Percentiles rank a stretch among this genome's conserved stretches.
Conservation (phyloP, 1,140 invertebrate genomes). For the Eulimnadia texana region DNA sequence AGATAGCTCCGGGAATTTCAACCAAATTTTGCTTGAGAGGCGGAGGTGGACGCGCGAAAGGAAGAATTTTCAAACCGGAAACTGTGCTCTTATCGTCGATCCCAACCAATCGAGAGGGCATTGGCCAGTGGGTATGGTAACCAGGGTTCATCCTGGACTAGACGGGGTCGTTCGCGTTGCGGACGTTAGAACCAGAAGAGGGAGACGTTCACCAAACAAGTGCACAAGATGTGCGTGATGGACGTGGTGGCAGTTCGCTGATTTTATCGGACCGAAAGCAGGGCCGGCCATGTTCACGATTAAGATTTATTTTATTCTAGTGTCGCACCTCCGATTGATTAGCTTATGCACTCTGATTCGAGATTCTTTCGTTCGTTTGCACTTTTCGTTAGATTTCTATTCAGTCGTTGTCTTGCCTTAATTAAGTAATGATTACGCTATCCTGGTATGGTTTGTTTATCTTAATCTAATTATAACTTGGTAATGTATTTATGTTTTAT, state of each 20-base stretch:
- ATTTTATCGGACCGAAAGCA: background rate
- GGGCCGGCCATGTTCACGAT: background rate
- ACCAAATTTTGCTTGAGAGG: background rate
- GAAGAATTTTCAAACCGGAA: background rate
- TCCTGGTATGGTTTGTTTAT: too few species aligned
- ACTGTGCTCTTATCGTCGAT: background rate
- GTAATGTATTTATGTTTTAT: too few species aligned
- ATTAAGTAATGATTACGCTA: too few species aligned
- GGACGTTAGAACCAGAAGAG: background rate
- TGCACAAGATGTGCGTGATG: background rate
- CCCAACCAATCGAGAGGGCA: background rate
- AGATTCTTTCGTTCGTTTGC: too few species aligned
- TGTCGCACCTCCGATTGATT: too few species aligned
- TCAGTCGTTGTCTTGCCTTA: too few species aligned
- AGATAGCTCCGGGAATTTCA: background rate
- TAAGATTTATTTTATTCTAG: background rate
- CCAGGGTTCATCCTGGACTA: background rate
- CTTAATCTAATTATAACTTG: too few species aligned
- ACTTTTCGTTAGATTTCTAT: too few species aligned
- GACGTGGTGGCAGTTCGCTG: background rate
- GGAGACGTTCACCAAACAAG: background rate
- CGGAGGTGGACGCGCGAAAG: background rate
- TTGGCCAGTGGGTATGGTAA: slow-evolving; percentile 1
- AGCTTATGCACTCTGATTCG: too few species aligned
- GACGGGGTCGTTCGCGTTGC: slow-evolving; percentile 7